phyloP scores from a whole-genome alignment of 2,888 invertebrate genomes.

The Adineta ricciae region DNA sequence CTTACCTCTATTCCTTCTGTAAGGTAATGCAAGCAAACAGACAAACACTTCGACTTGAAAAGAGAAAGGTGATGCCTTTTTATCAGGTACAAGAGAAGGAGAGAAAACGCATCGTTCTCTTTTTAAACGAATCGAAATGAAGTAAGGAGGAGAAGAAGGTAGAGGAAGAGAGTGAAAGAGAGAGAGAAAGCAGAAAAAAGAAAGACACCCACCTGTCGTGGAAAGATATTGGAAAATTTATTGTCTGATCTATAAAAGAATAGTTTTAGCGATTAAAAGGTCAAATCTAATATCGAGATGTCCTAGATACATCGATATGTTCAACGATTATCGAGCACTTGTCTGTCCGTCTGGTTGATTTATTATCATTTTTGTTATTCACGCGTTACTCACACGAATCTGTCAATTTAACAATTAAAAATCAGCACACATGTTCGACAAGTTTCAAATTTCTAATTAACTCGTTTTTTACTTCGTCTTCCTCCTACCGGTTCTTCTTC shows the following conservation, averaged over 20 bases:
- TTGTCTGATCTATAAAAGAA: constrained; percentile 2
- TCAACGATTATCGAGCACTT: constrained; percentile 21
- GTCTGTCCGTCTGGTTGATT: background rate
- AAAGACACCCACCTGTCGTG: background rate
- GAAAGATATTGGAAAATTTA: background rate
- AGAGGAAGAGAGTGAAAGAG: background rate
- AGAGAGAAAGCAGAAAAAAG: background rate
- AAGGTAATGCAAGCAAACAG: background rate
- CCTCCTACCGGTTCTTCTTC: background rate
- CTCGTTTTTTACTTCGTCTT: background rate
- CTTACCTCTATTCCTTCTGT: constrained; percentile 13
- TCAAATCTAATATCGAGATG: background rate
- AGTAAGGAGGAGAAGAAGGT: background rate
- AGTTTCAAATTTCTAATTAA: constrained; percentile 13
- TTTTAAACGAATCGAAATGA: background rate
- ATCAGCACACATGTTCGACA: constrained; percentile 16
- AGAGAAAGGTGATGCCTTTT: constrained; percentile 13
- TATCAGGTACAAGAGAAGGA: background rate
- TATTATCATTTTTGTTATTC: constrained; percentile 16
- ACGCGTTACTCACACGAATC: background rate
- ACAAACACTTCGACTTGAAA: background rate
- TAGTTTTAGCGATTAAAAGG: background rate
- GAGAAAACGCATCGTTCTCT: background rate
- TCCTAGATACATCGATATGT: background rate
- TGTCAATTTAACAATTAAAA: constrained; percentile 22